Base-by-base conservation (phyloP, 2,113 vertebrate species). In the Mobula hypostoma region DNA sequence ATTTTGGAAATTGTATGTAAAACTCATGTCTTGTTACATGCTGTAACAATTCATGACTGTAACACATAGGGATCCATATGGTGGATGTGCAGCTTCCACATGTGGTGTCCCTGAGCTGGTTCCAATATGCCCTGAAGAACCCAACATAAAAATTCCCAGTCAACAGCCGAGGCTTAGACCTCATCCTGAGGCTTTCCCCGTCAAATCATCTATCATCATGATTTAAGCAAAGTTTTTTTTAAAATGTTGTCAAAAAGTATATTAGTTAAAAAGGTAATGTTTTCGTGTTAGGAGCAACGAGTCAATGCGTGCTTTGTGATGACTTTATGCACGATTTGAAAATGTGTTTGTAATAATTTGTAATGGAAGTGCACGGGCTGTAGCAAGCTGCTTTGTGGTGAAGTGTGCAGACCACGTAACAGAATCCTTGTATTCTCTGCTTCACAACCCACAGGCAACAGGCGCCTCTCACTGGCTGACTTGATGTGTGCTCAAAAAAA, bases 391-490 rank as follows among this genome's bases (percentile, higher is more conserved):
- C 83, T 63, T 87, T 4, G 56, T 66, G 15, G 61, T 61, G 15
- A 88, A 66, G 85, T 4, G 5, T 29, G 11, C 5, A n/a, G 82
- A 9, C 29, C 29, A 14, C 32, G 61, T 61, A 56, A n/a, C 83
- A 61, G 56, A 87, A 24, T 27, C 4, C 19, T 5, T 61, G 56
- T 61, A 29, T 29, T 66, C 61, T 88, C 58, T 17, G 85, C 27
- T 58, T 88, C 40, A 83, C 85, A n/a, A n/a, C 56, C 56, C 58
- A 56, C 27, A 88, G 85, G 19, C 58, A 66, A 66, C 85, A 66
- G 85, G 85, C 85, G 61, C 85, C 85, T 66, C 85, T 63, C 36
- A n/a, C 58, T 88, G 85, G 85, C 15, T 66, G 85, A n/a, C 17
- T 17, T 88, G 14, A 88, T 66, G 61, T 32, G 15, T 88, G 61